A percentile compares a stretch with the other conserved stretches of the same genome.
Conservation (phyloP, 2,888 invertebrate genomes). For the Conchocele bisecta region DNA sequence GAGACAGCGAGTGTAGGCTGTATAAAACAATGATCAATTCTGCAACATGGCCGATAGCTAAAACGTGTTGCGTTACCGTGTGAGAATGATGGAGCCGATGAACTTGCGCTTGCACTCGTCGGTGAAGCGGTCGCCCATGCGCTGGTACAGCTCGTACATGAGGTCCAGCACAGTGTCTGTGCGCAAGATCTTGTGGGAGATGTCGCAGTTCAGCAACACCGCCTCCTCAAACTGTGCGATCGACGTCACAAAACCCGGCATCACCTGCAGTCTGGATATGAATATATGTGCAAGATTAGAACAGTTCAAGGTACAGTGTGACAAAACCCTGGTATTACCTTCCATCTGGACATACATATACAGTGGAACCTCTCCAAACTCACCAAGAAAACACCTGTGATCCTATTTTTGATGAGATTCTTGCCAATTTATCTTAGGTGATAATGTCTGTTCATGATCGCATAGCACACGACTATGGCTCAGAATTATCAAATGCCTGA, state of each 20-base stretch:
- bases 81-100: slow-evolving; percentile 89
- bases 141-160: slow-evolving; percentile 82
- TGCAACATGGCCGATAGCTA: neutral
- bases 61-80: slow-evolving; percentile 82
- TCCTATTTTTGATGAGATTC: too few species aligned
- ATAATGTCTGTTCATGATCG: too few species aligned
- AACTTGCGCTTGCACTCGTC: slow-evolving; percentile 84
- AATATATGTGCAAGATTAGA: neutral
- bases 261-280: slow-evolving; percentile 69
- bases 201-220: slow-evolving; percentile 85
- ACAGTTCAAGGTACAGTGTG: neutral
- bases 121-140: slow-evolving; percentile 82
- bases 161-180: slow-evolving; percentile 89
- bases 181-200: slow-evolving; percentile 92
- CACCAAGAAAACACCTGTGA: too few species aligned
- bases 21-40: neutral
- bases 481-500: too few species aligned
- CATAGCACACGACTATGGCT: too few species aligned
- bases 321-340: neutral
- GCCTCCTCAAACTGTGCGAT: slow-evolving; percentile 75
- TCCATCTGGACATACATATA: too few species aligned
- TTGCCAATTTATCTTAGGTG: too few species aligned
- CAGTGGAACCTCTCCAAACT: too few species aligned
- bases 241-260: slow-evolving; percentile 78
- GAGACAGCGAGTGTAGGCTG: too few species aligned